A percentile compares a stretch with the other conserved stretches of the same genome.
Conservation (phyloP, 2,113 vertebrate species). For the Alouatta palliata region DNA sequence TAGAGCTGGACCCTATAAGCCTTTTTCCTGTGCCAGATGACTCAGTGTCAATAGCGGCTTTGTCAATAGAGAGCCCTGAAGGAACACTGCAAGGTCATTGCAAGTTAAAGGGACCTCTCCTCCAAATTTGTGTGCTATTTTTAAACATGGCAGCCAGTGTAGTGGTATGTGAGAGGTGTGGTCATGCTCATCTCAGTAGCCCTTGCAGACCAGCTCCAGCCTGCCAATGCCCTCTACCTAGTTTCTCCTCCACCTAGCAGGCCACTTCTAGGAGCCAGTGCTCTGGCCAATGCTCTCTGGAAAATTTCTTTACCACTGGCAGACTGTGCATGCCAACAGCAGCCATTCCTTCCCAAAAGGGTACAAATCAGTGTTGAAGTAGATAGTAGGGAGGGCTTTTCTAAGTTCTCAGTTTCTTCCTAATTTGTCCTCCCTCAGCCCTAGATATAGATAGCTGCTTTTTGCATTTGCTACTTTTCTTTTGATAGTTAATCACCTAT, state of each 20-base stretch:
- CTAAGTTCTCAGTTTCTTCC: background rate
- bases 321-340: background rate
- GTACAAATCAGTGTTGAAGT: background rate
- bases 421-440: background rate
- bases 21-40: background rate
- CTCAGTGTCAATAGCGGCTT: background rate
- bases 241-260: background rate
- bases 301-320: background rate
- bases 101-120: background rate
- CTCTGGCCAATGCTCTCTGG: no score
- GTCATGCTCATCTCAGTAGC: background rate
- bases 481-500: background rate
- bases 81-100: background rate
- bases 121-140: background rate
- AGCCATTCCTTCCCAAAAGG: background rate
- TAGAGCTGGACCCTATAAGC: background rate
- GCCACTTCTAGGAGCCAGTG: background rate
- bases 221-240: no score
- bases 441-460: background rate
- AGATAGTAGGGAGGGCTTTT: background rate
- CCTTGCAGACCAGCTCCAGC: background rate
- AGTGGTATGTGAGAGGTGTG: background rate
- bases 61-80: background rate
- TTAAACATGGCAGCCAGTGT: background rate
- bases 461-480: background rate